Conservation (phyloP, 2,797 vertebrate genomes). For the Poecilia wingei region DNA sequence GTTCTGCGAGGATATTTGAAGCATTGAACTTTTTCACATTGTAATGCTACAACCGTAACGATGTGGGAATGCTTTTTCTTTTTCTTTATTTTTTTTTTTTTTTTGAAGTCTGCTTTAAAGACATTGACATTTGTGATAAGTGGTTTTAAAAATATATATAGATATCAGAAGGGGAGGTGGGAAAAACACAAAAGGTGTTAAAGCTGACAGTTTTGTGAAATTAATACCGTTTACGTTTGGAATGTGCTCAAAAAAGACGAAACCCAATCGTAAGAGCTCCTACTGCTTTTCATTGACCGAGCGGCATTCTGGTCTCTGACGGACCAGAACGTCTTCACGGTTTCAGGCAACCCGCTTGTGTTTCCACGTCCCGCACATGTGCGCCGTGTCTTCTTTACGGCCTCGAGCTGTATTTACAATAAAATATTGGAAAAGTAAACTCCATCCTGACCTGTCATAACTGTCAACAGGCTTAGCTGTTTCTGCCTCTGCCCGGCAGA, state of each 20-base stretch:
- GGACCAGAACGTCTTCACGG: slow-evolving; percentile 45
- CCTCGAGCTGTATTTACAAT: slow-evolving; percentile 59
- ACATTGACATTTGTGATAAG: not conserved
- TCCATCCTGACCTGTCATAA: slow-evolving; percentile 48
- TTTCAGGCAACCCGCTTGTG: slow-evolving; percentile 48
- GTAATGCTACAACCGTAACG: not conserved
- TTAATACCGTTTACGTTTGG: slow-evolving; percentile 26
- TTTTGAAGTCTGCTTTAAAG: not conserved
- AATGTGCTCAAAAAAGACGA: slow-evolving; percentile 28
- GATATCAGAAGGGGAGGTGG: not conserved
- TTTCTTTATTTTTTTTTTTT: not conserved
- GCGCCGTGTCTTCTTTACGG: slow-evolving; percentile 20
- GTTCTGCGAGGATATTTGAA: slow-evolving; percentile 1
- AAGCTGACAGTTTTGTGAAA: slow-evolving; percentile 28
- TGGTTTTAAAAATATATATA: no score
- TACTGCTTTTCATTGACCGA: slow-evolving; percentile 37
- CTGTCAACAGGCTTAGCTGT: slow-evolving; percentile 59
- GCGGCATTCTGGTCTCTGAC: slow-evolving; percentile 30
- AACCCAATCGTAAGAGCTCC: slow-evolving; percentile 32
- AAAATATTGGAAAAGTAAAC: slow-evolving; percentile 71
- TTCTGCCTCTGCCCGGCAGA: slow-evolving; percentile 11
- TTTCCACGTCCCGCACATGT: slow-evolving; percentile 56
- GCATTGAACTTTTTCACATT: not conserved
- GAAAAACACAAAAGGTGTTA: slow-evolving; percentile 46
- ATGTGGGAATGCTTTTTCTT: not conserved